Conservation (phyloP, 2,797 vertebrate genomes). For the Cyprinella venusta region DNA sequence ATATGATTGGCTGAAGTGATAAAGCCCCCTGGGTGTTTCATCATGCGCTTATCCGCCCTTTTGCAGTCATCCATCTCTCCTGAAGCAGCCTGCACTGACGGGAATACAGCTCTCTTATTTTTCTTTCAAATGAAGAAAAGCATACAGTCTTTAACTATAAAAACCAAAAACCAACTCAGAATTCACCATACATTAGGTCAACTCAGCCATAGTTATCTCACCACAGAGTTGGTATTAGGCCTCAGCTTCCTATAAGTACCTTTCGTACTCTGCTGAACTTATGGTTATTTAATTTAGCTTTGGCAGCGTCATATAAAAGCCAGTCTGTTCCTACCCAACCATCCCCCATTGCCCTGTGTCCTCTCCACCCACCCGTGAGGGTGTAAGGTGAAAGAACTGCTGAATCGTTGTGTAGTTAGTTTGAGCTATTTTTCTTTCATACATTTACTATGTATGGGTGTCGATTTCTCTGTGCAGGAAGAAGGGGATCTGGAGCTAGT, state of each 20-base stretch:
- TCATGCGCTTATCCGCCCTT: constrained; percentile 47
- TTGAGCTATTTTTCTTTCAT: constrained; percentile 62
- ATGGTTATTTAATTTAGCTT: constrained; percentile 75
- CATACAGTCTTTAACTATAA: constrained; percentile 36
- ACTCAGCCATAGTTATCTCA: constrained; percentile 19
- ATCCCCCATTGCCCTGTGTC: constrained; percentile 59
- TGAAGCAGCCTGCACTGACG: constrained; percentile 30
- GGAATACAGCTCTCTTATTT: constrained; percentile 27
- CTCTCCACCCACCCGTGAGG: constrained; percentile 55
- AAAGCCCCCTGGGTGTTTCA: constrained; percentile 49
- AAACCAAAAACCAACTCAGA: background rate
- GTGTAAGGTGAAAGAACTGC: constrained; percentile 67
- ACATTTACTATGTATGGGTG: constrained; percentile 58
- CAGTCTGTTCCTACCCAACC: constrained; percentile 66
- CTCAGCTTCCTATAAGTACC: constrained; percentile 57
- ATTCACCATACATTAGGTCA: background rate
- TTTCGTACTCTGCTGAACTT: constrained; percentile 67
- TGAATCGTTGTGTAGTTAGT: constrained; percentile 62
- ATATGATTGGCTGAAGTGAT: constrained; percentile 34
- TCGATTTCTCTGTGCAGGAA: constrained; percentile 74
- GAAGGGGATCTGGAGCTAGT: constrained; percentile 69
- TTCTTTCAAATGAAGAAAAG: constrained; percentile 27
- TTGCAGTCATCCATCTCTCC: constrained; percentile 50
- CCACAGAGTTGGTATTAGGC: constrained; percentile 51
- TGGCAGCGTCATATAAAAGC: constrained; percentile 72